phyloP scores from a whole-genome alignment of 2,113 vertebrate genomes.

The Cyanoliseus patagonus region DNA sequence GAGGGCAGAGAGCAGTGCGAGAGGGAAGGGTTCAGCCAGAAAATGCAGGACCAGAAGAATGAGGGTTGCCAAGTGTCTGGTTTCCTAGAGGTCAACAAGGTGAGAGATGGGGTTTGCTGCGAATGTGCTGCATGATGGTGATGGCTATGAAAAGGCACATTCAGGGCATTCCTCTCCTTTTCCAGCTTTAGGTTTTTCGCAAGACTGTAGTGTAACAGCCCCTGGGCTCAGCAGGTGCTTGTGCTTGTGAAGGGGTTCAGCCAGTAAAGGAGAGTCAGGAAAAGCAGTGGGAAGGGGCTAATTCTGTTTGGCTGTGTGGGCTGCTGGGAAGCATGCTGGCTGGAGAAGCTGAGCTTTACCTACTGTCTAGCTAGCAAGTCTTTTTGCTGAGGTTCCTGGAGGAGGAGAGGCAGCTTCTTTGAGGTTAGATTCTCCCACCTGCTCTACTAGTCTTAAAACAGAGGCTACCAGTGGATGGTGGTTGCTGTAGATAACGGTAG shows the following conservation, averaged over 20 bases:
- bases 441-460: neutral
- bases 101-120: constrained; percentile 31
- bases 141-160: neutral
- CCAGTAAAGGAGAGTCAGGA: neutral
- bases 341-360: neutral
- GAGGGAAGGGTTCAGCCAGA: constrained; percentile 95
- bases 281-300: neutral
- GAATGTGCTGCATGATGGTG: neutral
- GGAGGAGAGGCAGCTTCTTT: neutral
- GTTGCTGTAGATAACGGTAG: neutral
- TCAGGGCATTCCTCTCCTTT: neutral
- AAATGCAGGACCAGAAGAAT: constrained; percentile 98
- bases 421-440: neutral
- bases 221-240: neutral
- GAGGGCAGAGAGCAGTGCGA: constrained; percentile 96
- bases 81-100: constrained; percentile 98
- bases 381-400: neutral
- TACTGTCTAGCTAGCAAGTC: neutral
- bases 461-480: neutral
- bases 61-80: constrained; percentile 96
- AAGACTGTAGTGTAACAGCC: neutral
- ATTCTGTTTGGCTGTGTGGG: neutral
- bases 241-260: neutral
- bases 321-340: neutral
- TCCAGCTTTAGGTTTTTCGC: neutral